A percentile compares a stretch with the other conserved stretches of the same genome.
These are phyloP conservation scores for Mythimna ferrago DNA, from an alignment of 2,888 invertebrate species.

Conservation along the genomic window DNA sequence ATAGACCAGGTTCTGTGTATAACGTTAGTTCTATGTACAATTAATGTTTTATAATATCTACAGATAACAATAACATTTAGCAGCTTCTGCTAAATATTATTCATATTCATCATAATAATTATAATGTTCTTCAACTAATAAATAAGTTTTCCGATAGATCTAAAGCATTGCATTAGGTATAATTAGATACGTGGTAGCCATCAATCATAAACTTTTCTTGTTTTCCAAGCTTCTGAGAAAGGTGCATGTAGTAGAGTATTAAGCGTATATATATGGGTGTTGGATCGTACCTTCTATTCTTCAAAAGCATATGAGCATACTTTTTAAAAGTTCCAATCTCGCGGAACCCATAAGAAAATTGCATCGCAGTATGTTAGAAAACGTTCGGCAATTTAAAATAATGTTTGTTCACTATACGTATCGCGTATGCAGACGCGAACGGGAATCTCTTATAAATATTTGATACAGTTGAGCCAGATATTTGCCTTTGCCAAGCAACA, in stretches of 20 bases:
- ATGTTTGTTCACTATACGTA: conserved; percentile 72
- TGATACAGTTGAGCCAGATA: conserved; percentile 77
- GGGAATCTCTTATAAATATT: conserved; percentile 85
- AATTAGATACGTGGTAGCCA: neutral
- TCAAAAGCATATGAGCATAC: neutral
- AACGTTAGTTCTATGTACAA: neutral
- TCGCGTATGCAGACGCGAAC: conserved; percentile 74
- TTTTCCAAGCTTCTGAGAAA: neutral
- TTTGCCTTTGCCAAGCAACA: conserved; percentile 75
- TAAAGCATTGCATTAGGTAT: neutral
- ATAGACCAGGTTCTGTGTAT: neutral
- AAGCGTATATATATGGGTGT: neutral
- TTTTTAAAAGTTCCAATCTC: conserved; percentile 37
- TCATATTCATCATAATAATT: neutral
- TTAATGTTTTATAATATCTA: neutral
- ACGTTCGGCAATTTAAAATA: conserved; percentile 74
- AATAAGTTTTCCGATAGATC: conserved; percentile 14
- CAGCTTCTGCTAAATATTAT: neutral
- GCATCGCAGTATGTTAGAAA: conserved; percentile 63
- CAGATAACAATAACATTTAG: neutral
- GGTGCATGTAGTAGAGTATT: too few relatives aligned
- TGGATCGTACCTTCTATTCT: neutral
- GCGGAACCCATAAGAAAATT: conserved; percentile 69
- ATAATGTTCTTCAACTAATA: neutral
- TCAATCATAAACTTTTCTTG: conserved; percentile 4